Percentiles rank a stretch among this genome's conserved stretches.
phyloP scores from a whole-genome alignment of 2,113 vertebrate genomes.

The Sander lucioperca region DNA sequence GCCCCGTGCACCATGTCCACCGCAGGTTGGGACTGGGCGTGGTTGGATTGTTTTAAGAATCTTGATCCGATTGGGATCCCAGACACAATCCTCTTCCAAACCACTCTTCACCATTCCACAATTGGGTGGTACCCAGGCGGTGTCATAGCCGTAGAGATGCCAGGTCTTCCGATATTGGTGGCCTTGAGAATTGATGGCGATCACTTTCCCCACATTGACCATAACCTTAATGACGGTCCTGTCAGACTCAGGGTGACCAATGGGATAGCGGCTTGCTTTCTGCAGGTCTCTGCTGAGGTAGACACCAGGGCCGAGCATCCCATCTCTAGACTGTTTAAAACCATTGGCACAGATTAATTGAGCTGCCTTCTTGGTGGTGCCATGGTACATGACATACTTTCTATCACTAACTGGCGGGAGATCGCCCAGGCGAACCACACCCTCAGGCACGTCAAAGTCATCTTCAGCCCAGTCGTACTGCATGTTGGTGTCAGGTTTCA shows the following conservation, averaged over 20 bases:
- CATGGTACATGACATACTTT: slow-evolving; percentile 82
- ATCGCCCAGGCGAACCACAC: accelerated
- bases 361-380: slow-evolving; percentile 44
- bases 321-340: slow-evolving; percentile 5
- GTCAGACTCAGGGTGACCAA: accelerated
- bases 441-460: slow-evolving; percentile 12
- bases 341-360: neutral
- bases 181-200: slow-evolving; percentile 46
- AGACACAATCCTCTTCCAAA: slow-evolving; percentile 81
- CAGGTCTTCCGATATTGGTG: slow-evolving; percentile 71
- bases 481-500: slow-evolving; percentile 11
- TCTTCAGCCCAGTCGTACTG: slow-evolving; percentile 55
- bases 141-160: slow-evolving; percentile 45
- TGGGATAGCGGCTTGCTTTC: slow-evolving; percentile 78
- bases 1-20: accelerated
- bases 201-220: slow-evolving; percentile 58
- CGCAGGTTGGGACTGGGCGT: accelerated
- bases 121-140: slow-evolving; percentile 62
- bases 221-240: slow-evolving; percentile 45
- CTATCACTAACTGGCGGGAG: accelerated
- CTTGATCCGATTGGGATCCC: slow-evolving; percentile 54
- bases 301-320: slow-evolving; percentile 79
- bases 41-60: slow-evolving; percentile 39
- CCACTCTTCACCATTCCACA: slow-evolving; percentile 76
- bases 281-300: slow-evolving; percentile 77